A percentile compares a stretch with the other conserved stretches of the same genome.
These are phyloP conservation scores for Sarcophaga bullata DNA, from an alignment of 1,140 invertebrate genomes.

Conservation along the genomic window DNA sequence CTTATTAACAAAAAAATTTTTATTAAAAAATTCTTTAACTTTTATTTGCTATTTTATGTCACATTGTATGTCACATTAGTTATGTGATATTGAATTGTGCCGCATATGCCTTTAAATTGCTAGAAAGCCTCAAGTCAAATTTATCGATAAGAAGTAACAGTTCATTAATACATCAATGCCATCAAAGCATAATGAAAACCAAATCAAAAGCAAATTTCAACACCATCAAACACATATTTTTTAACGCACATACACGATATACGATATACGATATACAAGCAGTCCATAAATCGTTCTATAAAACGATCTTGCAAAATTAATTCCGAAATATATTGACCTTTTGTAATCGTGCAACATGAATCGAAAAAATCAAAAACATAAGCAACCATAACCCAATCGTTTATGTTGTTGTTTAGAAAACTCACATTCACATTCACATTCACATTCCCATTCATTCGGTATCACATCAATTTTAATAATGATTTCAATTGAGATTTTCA, in stretches of 20 bases:
- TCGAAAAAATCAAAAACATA: background rate
- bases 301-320: background rate
- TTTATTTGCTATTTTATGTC: too few species aligned
- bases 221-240: background rate
- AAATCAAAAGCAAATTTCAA: constrained; percentile 3
- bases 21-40: too few species aligned
- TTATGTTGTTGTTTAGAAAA: background rate
- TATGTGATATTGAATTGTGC: too few species aligned
- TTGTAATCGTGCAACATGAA: background rate
- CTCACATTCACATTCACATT: background rate
- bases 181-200: background rate
- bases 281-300: background rate
- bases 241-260: background rate
- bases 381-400: background rate
- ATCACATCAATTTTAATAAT: constrained; percentile 5
- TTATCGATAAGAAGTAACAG: background rate
- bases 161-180: background rate
- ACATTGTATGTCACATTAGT: too few species aligned
- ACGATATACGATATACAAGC: too few species aligned
- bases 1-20: too few species aligned
- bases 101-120: too few species aligned
- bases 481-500: constrained; percentile 5
- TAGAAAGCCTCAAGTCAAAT: too few species aligned
- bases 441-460: background rate
- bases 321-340: background rate